Conservation (phyloP, 2,113 vertebrate genomes). For the Holacanthus passer region DNA sequence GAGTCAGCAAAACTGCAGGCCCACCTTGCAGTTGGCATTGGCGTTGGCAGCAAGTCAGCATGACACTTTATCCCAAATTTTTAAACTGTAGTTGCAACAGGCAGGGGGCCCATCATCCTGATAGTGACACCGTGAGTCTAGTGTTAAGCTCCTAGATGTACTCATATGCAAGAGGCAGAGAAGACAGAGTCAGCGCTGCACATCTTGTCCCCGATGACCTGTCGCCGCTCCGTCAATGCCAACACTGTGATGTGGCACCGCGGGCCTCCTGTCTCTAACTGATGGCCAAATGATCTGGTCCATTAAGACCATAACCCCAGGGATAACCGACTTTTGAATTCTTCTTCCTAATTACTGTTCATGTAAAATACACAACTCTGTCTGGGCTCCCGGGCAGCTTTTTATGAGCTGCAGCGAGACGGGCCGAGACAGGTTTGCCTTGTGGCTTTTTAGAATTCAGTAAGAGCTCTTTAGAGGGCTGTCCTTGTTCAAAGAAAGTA, state of each 20-base stretch:
- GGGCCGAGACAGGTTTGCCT: conserved; percentile 17
- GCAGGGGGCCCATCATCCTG: background rate
- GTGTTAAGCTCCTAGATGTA: conserved; percentile 23
- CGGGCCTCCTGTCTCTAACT: conserved; percentile 49
- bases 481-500: conserved; percentile 14
- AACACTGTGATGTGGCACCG: conserved; percentile 25
- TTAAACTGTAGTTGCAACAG: background rate
- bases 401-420: conserved; percentile 57
- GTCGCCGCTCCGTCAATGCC: conserved; percentile 30
- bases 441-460: conserved; percentile 9
- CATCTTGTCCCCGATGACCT: conserved; percentile 58
- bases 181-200: conserved; percentile 25
- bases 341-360: conserved; percentile 63
- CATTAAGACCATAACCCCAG: conserved; percentile 57
- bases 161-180: conserved; percentile 27
- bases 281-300: conserved; percentile 67
- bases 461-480: conserved; percentile 19
- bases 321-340: conserved; percentile 47
- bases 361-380: conserved; percentile 62
- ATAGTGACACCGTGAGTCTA: background rate
- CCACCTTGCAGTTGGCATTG: background rate
- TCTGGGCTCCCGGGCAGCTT: conserved; percentile 56
- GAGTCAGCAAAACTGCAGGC: conserved; percentile 40
- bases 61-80: conserved; percentile 2
- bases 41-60: conserved; percentile 16